Conservation (phyloP, 2,888 invertebrate species). For the Venustoraphidia nigricollis region DNA sequence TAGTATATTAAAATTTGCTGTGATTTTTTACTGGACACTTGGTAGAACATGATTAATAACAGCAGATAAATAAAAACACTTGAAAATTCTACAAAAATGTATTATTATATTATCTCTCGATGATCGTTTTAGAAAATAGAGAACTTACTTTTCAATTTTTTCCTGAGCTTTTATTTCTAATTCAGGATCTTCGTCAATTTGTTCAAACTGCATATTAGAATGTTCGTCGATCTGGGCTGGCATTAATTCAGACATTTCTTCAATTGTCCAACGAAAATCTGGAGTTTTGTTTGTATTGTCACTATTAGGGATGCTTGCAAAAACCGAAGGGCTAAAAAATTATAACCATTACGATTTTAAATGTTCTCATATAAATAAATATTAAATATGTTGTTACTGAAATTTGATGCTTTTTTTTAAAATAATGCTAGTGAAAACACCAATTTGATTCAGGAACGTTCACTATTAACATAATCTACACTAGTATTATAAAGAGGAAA, state of each 20-base stretch:
- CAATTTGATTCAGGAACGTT: no score
- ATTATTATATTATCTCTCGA: no score
- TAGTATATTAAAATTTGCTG: no score
- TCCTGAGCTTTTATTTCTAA: constrained; percentile 48
- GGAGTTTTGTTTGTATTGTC: constrained; percentile 23
- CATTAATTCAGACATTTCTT: constrained; percentile 47
- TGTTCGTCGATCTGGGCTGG: constrained; percentile 53
- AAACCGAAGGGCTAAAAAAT: constrained; percentile 25
- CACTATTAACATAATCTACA: no score
- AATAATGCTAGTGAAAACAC: no score
- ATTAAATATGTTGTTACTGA: neutral
- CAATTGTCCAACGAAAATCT: constrained; percentile 51
- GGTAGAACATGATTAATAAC: no score
- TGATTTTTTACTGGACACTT: no score
- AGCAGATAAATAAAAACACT: no score
- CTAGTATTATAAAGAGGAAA: no score
- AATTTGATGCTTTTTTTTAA: no score
- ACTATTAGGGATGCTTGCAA: constrained; percentile 23
- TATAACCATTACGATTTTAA: neutral
- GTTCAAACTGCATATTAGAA: constrained; percentile 43
- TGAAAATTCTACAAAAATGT: no score
- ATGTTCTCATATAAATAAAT: constrained; percentile 3
- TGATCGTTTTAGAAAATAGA: constrained; percentile 1
- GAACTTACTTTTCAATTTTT: constrained; percentile 39
- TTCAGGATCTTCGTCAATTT: constrained; percentile 44